Evolutionary conservation across 2,797 vertebrate species (phyloP), one percentile per base, ranked within the genome.

Genomic region (Esox masquinongy): DNA sequence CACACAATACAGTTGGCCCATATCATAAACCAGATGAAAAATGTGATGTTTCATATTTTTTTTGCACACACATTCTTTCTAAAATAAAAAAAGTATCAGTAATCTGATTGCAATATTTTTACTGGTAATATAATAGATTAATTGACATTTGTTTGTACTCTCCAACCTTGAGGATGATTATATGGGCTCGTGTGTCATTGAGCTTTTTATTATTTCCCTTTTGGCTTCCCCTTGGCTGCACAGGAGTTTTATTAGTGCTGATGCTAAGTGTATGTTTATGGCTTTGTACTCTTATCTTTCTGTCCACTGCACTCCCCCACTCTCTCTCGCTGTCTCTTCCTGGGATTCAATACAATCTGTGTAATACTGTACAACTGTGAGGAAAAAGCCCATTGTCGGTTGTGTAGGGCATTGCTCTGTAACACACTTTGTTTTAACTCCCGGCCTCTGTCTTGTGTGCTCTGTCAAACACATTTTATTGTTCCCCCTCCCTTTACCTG

Each of bases 121-220:
- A 1, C 26, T 70, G 69, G 26, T 51, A 24, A 17, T 69, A n/a
- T 47, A 47, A 43, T 70, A 31, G 68, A 70, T 68, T 7, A n/a
- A 24, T 24, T n/a, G 22, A 16, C 47, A 17, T 56, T n/a, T 5
- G 0, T 15, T 70, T 70, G 47, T 43, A 43, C 39, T 43, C 5
- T 43, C 47, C 69, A 51, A 24, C 39, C 39, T 24, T 51, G 69
- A 70, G 26, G 17, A 51, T 51, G 49, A 70, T 53, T 70, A 19
- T 70, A 26, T 26, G 16, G 49, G 68, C 43, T 50, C 11, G 63
- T 29, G 24, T 49, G 14, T 51, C 47, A 70, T 70, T 19, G 50
- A 70, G 69, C 69, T 17, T 31, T 26, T 53, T 47, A 49, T 50
- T n/a, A 70, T 70, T 47, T 49, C 43, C 68, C 68, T 67, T 71